Conservation (phyloP, 2,888 invertebrate species). For the Hipparchia sbordonii region DNA sequence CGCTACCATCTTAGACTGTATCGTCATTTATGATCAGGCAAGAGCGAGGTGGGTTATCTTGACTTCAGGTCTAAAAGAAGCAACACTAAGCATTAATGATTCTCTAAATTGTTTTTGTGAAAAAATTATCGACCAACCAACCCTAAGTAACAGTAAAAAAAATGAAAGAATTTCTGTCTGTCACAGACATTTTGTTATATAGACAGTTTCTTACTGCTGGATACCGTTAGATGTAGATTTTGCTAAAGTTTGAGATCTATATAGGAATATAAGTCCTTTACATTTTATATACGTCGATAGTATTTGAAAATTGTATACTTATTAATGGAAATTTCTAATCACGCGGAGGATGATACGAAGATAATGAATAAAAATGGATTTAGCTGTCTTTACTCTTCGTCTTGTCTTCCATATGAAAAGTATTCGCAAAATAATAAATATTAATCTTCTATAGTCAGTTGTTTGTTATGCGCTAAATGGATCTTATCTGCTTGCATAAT, state of each 20-base stretch:
- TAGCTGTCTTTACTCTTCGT: neutral
- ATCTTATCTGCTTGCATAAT: neutral
- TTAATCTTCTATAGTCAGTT: neutral
- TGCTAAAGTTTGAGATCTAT: constrained; percentile 49
- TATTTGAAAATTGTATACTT: constrained; percentile 29
- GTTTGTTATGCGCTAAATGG: neutral
- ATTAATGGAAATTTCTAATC: constrained; percentile 24
- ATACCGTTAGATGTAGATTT: constrained; percentile 46
- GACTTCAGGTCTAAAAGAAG: too few relatives aligned
- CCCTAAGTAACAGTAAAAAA: too few relatives aligned
- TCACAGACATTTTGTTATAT: constrained; percentile 6
- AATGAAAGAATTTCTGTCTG: too few relatives aligned
- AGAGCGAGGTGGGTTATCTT: too few relatives aligned
- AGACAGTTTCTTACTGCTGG: constrained; percentile 2
- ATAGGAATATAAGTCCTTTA: constrained; percentile 28
- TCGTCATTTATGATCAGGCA: too few relatives aligned
- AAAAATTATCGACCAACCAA: too few relatives aligned
- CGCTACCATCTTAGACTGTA: too few relatives aligned
- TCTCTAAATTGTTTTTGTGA: too few relatives aligned
- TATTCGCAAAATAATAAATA: neutral
- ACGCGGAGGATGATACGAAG: constrained; percentile 10
- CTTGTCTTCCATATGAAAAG: neutral
- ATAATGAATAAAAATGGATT: neutral
- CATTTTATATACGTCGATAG: constrained; percentile 40
- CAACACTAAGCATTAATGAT: too few relatives aligned